Evolutionary conservation across 92 coral and sea anemone genomes (phyloP), one percentile per base, ranked within the genome.

Genomic region (Palythoa grandis): DNA sequence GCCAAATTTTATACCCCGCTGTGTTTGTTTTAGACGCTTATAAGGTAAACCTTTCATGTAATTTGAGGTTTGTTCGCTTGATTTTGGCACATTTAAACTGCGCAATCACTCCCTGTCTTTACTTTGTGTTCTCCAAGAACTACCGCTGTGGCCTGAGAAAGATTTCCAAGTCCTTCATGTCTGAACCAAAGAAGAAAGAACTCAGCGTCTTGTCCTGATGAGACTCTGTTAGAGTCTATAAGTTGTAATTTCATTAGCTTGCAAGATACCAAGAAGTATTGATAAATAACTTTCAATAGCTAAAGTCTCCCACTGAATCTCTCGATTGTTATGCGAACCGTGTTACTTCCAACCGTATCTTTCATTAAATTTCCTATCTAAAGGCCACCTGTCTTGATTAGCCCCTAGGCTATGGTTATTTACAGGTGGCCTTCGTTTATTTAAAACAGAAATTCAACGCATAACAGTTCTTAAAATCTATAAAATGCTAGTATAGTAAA

Each of bases 1-100:
- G 72, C 23, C 70, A 79, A 19, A 39, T 79, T 79, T 60, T 79
- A 47, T 79, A 79, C 66, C 72, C 58, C 7, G 72, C 60, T 38
- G 82, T 56, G 19, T 79, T 79, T 58, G 83, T 79, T 63, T 79
- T 79, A 65, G 72, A 79, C 58, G 83, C 72, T 61, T 40, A 43
- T 43, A 43, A 8, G 6, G 50, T 43, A 43, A 43, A 43, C 6
- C 7, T 43, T 43, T 43, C 50, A 43, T 43, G 50, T 43, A 68
- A 77, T 12, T 11, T 77, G 52, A 56, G 82, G 69, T 77, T 77
- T 57, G 70, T 38, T 37, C 82, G 82, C 40, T 57, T 77, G 67
- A 19, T 77, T 15, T 39, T 77, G 50, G 24, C 82, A 10, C 82
- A 77, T 54, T 23, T 29, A 77, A 77, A 77, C 13, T 77, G 82